Conservation (phyloP, 2,797 vertebrate species). For the Labroides dimidiatus region DNA sequence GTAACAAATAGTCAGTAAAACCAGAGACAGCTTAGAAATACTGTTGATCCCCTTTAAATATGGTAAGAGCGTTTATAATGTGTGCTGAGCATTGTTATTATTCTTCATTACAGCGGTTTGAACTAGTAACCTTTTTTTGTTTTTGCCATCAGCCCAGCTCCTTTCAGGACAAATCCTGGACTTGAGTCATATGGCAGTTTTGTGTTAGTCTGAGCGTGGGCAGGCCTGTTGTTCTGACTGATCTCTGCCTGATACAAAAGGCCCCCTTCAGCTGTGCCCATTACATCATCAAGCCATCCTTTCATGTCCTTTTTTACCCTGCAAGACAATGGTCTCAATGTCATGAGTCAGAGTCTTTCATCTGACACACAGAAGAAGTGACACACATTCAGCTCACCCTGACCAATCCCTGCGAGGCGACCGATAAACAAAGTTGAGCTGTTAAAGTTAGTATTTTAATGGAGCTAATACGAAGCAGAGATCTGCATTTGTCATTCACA, state of each 20-base stretch:
- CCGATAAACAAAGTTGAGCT: no score
- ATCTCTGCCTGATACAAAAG: slow-evolving; percentile 39
- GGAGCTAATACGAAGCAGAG: no score
- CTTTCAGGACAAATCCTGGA: slow-evolving; percentile 12
- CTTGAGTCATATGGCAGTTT: slow-evolving; percentile 26
- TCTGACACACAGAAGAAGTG: slow-evolving; percentile 11
- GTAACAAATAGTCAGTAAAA: no score
- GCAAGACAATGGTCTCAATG: slow-evolving; percentile 49
- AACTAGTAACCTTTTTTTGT: not conserved
- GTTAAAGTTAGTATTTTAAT: no score
- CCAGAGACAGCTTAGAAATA: no score
- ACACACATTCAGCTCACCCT: slow-evolving; percentile 20
- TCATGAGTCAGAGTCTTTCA: slow-evolving; percentile 48
- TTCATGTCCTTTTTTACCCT: slow-evolving; percentile 27
- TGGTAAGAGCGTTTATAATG: not conserved
- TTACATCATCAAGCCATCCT: slow-evolving; percentile 32
- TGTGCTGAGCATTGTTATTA: not conserved
- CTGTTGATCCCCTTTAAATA: not conserved
- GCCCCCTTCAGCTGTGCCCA: slow-evolving; percentile 23
- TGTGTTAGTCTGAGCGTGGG: slow-evolving; percentile 1
- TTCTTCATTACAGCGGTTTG: not conserved
- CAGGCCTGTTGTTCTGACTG: slow-evolving; percentile 13
- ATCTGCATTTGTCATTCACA: no score
- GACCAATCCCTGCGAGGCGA: not conserved
- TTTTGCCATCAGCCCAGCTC: not conserved